Percentiles rank a stretch among this genome's conserved stretches.
phyloP scores from a whole-genome alignment of 2,888 invertebrate species.

The Erebia epiphron region DNA sequence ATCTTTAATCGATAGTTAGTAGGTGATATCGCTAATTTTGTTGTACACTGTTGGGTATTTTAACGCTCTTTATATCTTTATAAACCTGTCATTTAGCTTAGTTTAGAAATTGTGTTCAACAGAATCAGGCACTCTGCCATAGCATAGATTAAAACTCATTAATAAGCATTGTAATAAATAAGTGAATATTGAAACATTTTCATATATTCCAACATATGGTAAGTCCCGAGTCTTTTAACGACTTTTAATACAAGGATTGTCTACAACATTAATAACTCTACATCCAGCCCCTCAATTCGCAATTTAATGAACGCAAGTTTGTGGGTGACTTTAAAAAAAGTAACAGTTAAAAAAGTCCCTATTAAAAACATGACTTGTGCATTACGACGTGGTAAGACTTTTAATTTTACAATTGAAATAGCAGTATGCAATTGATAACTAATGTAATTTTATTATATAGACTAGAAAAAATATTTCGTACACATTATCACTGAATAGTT shows the following conservation, averaged over 20 bases:
- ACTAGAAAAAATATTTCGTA: neutral
- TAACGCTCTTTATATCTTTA: too few relatives aligned
- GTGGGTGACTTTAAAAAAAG: conserved; percentile 73
- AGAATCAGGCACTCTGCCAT: too few relatives aligned
- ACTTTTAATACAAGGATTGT: conserved; percentile 30
- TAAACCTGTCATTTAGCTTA: too few relatives aligned
- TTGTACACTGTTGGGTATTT: too few relatives aligned
- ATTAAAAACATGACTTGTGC: conserved; percentile 74
- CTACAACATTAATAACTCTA: conserved; percentile 50
- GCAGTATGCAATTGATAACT: neutral
- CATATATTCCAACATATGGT: too few relatives aligned
- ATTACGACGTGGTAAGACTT: conserved; percentile 57
- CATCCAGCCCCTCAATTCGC: conserved; percentile 56
- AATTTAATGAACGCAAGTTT: conserved; percentile 67
- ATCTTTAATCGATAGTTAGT: too few relatives aligned
- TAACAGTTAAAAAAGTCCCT: conserved; percentile 48
- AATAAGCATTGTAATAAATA: too few relatives aligned
- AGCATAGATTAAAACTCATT: too few relatives aligned
- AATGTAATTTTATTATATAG: neutral
- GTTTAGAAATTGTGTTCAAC: too few relatives aligned
- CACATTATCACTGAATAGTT: too few relatives aligned
- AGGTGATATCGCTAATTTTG: too few relatives aligned
- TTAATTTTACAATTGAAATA: conserved; percentile 45
- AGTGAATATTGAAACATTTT: too few relatives aligned
- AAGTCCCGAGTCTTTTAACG: neutral